Conservation (phyloP, 2,888 invertebrate genomes). For the Hypercompe scribonia region DNA sequence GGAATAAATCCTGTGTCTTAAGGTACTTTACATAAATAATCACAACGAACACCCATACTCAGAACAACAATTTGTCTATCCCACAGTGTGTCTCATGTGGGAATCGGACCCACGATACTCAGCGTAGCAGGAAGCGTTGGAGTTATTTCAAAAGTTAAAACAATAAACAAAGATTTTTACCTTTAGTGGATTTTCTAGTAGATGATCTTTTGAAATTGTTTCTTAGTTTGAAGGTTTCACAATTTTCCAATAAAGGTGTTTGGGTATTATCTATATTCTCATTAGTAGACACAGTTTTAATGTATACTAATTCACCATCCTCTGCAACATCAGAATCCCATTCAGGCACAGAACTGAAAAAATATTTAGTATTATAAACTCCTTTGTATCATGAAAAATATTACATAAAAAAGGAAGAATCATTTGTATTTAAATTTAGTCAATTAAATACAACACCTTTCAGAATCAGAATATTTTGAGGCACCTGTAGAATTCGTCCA, state of each 20-base stretch:
- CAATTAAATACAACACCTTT: slow-evolving; percentile 74
- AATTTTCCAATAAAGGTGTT: slow-evolving; percentile 74
- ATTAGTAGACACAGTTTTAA: slow-evolving; percentile 81
- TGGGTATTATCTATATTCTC: slow-evolving; percentile 54
- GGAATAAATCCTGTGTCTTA: too few species aligned
- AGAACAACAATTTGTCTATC: too few species aligned
- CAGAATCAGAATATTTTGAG: slow-evolving; percentile 87
- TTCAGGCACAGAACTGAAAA: slow-evolving; percentile 88
- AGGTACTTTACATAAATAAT: too few species aligned
- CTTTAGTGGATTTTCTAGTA: slow-evolving; percentile 77
- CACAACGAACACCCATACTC: too few species aligned
- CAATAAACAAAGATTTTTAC: slow-evolving; percentile 48
- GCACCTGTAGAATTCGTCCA: slow-evolving; percentile 80
- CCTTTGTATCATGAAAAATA: neutral
- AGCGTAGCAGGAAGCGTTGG: too few species aligned
- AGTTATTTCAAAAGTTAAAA: neutral
- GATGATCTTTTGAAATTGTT: slow-evolving; percentile 81
- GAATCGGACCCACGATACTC: too few species aligned
- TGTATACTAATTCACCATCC: slow-evolving; percentile 89
- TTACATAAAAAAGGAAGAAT: slow-evolving; percentile 1
- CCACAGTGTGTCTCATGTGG: too few species aligned
- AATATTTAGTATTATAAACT: neutral
- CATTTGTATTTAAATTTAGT: neutral
- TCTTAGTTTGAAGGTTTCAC: slow-evolving; percentile 77
- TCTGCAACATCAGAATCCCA: slow-evolving; percentile 89